Evolutionary conservation across 2,888 invertebrate species (phyloP), one percentile per base, ranked within the genome.

Genomic region (Timandra comae): DNA sequence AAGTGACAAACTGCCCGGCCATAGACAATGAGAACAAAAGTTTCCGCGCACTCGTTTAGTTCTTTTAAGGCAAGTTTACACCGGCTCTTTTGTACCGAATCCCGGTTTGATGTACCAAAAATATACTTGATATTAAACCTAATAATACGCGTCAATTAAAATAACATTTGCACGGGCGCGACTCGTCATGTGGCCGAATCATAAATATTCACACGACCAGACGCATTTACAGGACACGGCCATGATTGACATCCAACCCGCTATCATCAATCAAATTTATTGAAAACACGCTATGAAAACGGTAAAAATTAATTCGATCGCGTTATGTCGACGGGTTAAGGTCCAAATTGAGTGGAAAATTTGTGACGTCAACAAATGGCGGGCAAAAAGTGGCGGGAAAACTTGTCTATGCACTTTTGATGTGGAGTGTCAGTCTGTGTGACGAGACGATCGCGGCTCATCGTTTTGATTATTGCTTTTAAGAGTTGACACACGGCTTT

Each of bases 241-340:
- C 62, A 63, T 76, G 78, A 79, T 77, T 79, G 80, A 76, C 79
- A 74, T 65, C 67, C 65, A 68, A 67, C 65, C 72, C 70, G 63
- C 56, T 59, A 64, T 65, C 66, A 75, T 80, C 80, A 75, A 74
- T 81, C 80, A 72, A 50, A 48, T 63, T 72, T 66, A 65, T 66
- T 64, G 67, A 70, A 74, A 43, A 41, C 35, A 37, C 22, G 44
- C 46, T 51, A 51, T 54, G 59, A 52, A 60, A 59, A 56, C 56
- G 53, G 51, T 59, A 63, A 63, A 61, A 63, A 61, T 56, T 61
- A 54, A 56, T 56, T 25, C 28, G 30, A 21, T 30, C 30, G 13
- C 35, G 33, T 25, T 47, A 38, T 42, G 26, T 10, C 41, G 35
- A 32, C 7, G 30, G 30, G 11, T 13, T 23, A 53, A 40, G 39